Conservation (phyloP, 2,797 vertebrate genomes). For the Lepidocolaptes lacrymiger region DNA sequence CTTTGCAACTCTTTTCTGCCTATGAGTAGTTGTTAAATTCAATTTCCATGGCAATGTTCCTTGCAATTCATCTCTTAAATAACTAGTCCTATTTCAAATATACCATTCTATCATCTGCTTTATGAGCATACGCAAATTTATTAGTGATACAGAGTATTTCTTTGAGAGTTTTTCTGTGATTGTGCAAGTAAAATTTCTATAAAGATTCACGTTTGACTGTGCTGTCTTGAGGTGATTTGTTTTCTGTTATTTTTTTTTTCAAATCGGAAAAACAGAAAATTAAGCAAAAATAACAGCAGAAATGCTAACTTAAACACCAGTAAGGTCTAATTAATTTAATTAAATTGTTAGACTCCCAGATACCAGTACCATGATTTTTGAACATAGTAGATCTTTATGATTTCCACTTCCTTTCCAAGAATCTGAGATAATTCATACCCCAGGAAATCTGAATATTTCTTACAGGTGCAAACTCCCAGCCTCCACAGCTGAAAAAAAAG, state of each 20-base stretch:
- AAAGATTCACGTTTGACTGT: background rate
- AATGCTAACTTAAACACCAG: background rate
- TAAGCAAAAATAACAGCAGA: background rate
- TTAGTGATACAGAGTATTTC: background rate
- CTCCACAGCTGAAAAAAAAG: background rate
- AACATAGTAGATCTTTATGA: background rate
- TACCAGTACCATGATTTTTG: background rate
- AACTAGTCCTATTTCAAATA: background rate
- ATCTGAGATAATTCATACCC: background rate
- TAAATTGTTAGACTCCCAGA: background rate
- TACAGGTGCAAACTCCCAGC: background rate
- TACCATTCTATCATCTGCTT: background rate
- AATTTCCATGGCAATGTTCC: constrained; percentile 40
- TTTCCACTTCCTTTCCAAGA: background rate
- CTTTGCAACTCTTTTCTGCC: constrained; percentile 45
- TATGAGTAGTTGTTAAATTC: constrained; percentile 34
- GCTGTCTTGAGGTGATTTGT: background rate
- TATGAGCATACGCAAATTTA: background rate
- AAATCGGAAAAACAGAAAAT: background rate
- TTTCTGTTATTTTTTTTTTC: background rate
- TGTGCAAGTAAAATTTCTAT: background rate
- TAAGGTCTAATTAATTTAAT: background rate
- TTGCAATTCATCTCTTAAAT: background rate
- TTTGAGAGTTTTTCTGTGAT: background rate
- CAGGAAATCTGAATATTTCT: background rate